Evolutionary conservation across 1,140 invertebrate genomes (phyloP).

Genomic region (Formica exsecta): DNA sequence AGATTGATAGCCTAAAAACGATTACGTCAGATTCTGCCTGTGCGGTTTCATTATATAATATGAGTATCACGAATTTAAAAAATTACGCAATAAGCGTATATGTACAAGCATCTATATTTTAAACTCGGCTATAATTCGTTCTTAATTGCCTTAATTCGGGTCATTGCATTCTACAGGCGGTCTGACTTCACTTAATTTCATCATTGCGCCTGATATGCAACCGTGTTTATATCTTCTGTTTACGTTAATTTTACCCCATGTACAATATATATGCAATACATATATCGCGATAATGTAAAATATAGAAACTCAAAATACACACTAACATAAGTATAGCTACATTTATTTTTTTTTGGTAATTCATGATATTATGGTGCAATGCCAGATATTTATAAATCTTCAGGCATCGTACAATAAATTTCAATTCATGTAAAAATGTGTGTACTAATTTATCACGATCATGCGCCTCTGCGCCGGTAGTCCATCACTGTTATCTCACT

Average conservation of each 20-base stretch:
- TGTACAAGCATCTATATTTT: constrained; percentile 59
- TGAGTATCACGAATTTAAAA: not conserved
- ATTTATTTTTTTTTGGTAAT: not conserved
- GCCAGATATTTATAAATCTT: constrained; percentile 41
- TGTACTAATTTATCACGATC: constrained; percentile 58
- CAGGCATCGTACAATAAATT: constrained; percentile 37
- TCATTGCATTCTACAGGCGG: constrained; percentile 49
- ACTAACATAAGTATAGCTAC: not conserved
- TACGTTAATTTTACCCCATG: constrained; percentile 22
- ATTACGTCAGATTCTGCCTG: constrained; percentile 44
- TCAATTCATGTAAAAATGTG: constrained; percentile 47
- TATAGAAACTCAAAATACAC: not conserved
- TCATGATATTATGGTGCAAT: constrained; percentile 1
- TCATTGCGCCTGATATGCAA: constrained; percentile 29
- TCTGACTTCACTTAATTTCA: constrained; percentile 49
- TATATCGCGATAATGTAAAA: constrained; percentile 28
- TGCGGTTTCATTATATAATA: not conserved
- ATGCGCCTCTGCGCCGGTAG: constrained; percentile 13
- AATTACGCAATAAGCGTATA: constrained; percentile 7
- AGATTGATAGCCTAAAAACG: constrained; percentile 23
- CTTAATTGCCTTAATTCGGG: constrained; percentile 73
- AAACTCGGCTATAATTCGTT: constrained; percentile 48
- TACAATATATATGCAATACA: not conserved
- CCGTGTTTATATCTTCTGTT: constrained; percentile 44
- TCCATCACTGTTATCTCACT: constrained; percentile 50